Percentiles rank a stretch among this genome's conserved stretches.
Conservation (phyloP, 1,140 invertebrate genomes). For the Polypedilum pembai region DNA sequence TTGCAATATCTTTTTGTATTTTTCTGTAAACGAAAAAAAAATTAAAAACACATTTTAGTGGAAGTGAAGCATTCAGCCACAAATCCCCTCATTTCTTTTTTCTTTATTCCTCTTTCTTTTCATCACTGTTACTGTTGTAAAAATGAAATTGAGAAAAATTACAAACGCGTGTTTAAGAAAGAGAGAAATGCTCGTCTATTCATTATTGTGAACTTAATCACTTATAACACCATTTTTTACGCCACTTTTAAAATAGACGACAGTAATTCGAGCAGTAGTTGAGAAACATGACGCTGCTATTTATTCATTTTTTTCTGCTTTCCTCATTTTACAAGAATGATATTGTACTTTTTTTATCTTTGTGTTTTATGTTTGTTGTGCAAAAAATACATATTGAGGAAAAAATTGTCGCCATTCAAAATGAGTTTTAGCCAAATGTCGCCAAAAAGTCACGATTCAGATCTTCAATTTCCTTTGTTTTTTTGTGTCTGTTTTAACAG, state of each 20-base stretch:
- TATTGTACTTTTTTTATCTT: neutral
- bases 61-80: conserved; percentile 20
- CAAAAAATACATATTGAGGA: neutral
- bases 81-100: conserved; percentile 2
- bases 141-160: neutral
- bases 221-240: conserved; percentile 21
- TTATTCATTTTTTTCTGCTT: neutral
- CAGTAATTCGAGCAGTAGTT: conserved; percentile 11
- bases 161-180: neutral
- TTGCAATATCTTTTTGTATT: neutral
- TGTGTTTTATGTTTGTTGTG: neutral
- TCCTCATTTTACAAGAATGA: no score
- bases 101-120: no score
- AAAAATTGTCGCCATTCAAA: conserved; percentile 10
- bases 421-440: neutral
- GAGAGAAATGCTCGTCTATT: neutral
- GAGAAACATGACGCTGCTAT: neutral
- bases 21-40: neutral
- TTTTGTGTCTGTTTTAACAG: neutral
- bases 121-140: neutral
- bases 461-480: neutral
- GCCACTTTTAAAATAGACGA: conserved; percentile 21
- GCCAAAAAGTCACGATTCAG: conserved; percentile 6
- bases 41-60: conserved; percentile 15
- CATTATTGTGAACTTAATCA: conserved; percentile 23